Conservation (phyloP, 2,113 vertebrate genomes). For the Chunga burmeisteri region DNA sequence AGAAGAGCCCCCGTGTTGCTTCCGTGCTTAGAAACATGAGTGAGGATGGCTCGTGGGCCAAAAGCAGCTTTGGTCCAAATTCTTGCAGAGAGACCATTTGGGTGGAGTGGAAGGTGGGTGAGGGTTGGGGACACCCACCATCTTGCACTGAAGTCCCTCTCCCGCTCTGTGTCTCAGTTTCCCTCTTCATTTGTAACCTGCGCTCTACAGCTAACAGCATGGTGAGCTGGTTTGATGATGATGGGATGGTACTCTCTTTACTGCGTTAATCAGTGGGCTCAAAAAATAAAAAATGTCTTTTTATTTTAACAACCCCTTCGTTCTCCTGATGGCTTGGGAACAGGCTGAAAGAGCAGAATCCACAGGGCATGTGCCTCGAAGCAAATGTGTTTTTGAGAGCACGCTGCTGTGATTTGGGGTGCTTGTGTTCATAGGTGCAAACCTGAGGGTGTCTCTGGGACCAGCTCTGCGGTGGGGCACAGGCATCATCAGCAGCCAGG, state of each 20-base stretch:
- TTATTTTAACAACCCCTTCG: neutral
- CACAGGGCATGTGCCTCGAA: neutral
- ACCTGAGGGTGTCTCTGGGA: too few species aligned
- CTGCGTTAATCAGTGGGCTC: neutral
- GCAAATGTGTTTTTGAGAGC: neutral
- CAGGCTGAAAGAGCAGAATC: neutral
- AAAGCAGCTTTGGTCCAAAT: neutral
- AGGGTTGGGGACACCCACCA: neutral
- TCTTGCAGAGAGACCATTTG: fast-evolving
- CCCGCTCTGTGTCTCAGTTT: neutral
- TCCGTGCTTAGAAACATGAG: fast-evolving
- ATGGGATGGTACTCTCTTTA: neutral
- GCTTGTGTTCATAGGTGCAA: neutral
- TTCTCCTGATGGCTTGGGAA: neutral
- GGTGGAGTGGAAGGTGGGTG: neutral
- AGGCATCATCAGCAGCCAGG: neutral
- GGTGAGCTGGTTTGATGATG: neutral
- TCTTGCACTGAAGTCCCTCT: neutral
- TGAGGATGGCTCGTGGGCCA: neutral
- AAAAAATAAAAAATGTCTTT: fast-evolving
- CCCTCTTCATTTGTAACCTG: neutral
- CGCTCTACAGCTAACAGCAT: neutral
- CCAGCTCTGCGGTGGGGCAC: fast-evolving
- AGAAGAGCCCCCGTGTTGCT: neutral
- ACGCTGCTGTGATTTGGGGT: neutral